These are phyloP conservation scores for Eumerus sabulonum DNA, from an alignment of 2,888 invertebrate species.

Conservation along the genomic window DNA sequence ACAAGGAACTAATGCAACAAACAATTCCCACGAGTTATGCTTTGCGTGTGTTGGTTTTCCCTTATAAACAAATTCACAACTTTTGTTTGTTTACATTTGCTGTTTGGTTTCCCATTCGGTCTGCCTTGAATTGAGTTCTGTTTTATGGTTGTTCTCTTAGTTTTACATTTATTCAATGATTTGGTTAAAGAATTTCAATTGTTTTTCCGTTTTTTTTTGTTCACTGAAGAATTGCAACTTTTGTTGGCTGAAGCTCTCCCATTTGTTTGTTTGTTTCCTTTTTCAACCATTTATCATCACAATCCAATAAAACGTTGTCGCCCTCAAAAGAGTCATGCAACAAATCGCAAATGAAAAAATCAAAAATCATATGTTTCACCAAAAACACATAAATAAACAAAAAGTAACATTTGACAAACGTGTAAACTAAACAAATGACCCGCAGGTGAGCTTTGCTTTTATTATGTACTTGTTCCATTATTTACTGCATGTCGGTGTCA, in stretches of 20 bases:
- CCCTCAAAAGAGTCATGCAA: slow-evolving; percentile 50
- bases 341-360: slow-evolving; percentile 32
- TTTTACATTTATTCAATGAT: too few species aligned
- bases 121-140: slow-evolving; percentile 13
- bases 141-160: slow-evolving; percentile 14
- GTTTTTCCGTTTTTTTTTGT: slow-evolving; percentile 13
- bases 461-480: slow-evolving; percentile 17
- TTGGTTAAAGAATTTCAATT: too few species aligned
- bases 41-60: slow-evolving; percentile 47
- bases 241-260: slow-evolving; percentile 63
- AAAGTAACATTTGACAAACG: slow-evolving; percentile 12
- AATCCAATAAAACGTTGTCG: slow-evolving; percentile 33
- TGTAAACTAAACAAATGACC: slow-evolving; percentile 37
- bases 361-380: slow-evolving; percentile 21
- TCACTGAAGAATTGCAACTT: slow-evolving; percentile 45
- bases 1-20: not conserved
- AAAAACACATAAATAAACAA: slow-evolving; percentile 25
- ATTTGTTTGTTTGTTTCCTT: slow-evolving; percentile 53
- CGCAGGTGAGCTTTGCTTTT: slow-evolving; percentile 59
- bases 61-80: slow-evolving; percentile 28
- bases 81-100: not conserved
- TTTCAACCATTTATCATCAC: slow-evolving; percentile 48
- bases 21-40: slow-evolving; percentile 60
- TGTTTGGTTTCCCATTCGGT: too few species aligned
- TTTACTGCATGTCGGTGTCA: slow-evolving; percentile 58